Conservation (phyloP, 2,113 vertebrate species). For the Elephantulus edwardii region DNA sequence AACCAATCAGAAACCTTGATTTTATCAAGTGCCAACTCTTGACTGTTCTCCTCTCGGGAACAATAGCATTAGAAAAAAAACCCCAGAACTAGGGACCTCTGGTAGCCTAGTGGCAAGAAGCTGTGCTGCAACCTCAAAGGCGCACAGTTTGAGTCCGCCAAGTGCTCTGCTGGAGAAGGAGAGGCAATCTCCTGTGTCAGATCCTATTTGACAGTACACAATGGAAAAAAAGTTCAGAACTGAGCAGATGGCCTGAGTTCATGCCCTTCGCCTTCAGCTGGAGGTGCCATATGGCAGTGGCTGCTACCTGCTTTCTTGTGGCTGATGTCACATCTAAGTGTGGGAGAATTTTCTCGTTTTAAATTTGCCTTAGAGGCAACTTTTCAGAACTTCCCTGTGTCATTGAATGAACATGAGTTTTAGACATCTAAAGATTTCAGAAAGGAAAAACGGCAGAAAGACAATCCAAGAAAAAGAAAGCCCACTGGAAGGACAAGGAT, state of each 20-base stretch:
- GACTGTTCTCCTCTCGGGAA: background rate
- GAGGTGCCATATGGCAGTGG: background rate
- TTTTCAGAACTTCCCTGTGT: background rate
- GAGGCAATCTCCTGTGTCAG: too few relatives aligned
- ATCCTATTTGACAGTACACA: too few relatives aligned
- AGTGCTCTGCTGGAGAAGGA: too few relatives aligned
- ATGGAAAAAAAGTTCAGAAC: too few relatives aligned
- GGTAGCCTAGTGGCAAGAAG: too few relatives aligned
- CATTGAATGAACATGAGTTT: background rate
- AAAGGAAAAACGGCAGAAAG: constrained; percentile 4
- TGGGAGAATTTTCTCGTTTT: constrained; percentile 2
- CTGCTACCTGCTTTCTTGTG: background rate
- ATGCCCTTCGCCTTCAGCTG: background rate
- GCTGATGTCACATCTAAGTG: background rate
- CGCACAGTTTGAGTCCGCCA: too few relatives aligned
- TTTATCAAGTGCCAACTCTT: background rate
- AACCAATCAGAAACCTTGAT: background rate
- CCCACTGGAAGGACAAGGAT: background rate
- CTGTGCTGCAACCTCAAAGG: too few relatives aligned
- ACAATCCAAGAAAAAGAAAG: constrained; percentile 3
- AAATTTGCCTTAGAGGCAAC: background rate
- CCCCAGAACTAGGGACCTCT: background rate
- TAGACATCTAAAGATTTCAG: background rate
- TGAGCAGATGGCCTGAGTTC: background rate
- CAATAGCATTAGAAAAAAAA: background rate